These are phyloP conservation scores for Platyrinchus mystaceus DNA, from an alignment of 2,797 vertebrate genomes.

Conservation along the genomic window DNA sequence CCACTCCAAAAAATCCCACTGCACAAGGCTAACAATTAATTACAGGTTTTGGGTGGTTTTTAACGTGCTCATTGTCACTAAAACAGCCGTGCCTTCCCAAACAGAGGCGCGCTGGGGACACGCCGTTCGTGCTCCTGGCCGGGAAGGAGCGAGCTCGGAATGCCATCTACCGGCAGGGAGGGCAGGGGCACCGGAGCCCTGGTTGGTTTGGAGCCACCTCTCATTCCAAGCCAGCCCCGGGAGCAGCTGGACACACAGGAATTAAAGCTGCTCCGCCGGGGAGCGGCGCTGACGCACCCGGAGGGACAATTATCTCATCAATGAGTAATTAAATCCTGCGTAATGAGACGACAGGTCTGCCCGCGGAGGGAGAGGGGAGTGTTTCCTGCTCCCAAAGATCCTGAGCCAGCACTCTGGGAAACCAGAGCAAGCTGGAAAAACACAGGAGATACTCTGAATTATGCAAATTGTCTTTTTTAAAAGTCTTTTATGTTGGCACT, in stretches of 20 bases:
- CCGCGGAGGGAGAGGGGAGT: neutral
- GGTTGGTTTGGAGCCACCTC: accelerated
- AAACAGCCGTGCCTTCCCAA: neutral
- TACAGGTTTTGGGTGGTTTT: accelerated
- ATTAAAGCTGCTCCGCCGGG: accelerated
- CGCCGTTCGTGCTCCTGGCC: accelerated
- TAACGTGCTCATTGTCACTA: neutral
- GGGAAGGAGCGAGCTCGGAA: accelerated
- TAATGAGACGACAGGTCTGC: neutral
- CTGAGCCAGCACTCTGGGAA: neutral
- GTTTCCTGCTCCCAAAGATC: accelerated
- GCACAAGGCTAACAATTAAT: neutral
- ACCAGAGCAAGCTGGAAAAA: accelerated
- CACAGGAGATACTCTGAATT: neutral
- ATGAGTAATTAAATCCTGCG: accelerated
- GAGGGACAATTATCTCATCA: neutral
- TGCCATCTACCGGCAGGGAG: neutral
- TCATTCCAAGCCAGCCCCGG: accelerated
- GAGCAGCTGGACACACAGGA: accelerated
- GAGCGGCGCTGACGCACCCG: neutral
- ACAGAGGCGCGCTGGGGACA: accelerated
- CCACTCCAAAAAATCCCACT: neutral
- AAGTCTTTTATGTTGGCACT: neutral
- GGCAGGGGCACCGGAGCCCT: accelerated
- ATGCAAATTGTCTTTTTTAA: neutral